These are phyloP conservation scores for Poeciliopsis prolifica DNA, from an alignment of 2,113 vertebrate species.

Conservation along the genomic window DNA sequence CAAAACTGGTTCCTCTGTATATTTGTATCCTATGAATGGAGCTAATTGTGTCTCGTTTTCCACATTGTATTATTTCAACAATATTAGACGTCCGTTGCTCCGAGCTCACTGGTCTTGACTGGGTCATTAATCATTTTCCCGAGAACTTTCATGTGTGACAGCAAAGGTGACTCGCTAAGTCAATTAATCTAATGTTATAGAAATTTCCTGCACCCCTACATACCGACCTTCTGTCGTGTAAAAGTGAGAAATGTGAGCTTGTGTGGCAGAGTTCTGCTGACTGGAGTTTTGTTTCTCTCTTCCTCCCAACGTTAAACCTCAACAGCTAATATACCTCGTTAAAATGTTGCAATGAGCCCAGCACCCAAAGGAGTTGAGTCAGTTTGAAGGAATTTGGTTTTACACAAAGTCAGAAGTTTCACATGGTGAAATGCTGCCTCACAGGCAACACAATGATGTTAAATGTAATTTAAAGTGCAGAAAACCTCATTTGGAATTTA, in stretches of 20 bases:
- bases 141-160: constrained; percentile 3
- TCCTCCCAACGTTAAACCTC: neutral
- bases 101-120: neutral
- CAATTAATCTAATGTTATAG: neutral
- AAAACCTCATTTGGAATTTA: neutral
- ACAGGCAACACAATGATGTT: neutral
- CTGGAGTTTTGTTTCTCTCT: neutral
- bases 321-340: neutral
- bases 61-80: neutral
- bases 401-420: neutral
- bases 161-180: neutral
- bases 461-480: neutral
- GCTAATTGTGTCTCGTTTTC: neutral
- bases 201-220: neutral
- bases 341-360: neutral
- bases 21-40: neutral
- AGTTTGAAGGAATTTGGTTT: neutral
- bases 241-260: neutral
- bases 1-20: neutral
- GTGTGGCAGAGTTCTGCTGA: neutral
- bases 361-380: neutral
- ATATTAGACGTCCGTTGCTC: neutral
- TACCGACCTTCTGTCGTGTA: neutral
- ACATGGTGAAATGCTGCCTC: neutral
- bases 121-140: constrained; percentile 10